phyloP scores from a whole-genome alignment of 2,113 vertebrate genomes.

The Boulengeromyrus knoepffleri region DNA sequence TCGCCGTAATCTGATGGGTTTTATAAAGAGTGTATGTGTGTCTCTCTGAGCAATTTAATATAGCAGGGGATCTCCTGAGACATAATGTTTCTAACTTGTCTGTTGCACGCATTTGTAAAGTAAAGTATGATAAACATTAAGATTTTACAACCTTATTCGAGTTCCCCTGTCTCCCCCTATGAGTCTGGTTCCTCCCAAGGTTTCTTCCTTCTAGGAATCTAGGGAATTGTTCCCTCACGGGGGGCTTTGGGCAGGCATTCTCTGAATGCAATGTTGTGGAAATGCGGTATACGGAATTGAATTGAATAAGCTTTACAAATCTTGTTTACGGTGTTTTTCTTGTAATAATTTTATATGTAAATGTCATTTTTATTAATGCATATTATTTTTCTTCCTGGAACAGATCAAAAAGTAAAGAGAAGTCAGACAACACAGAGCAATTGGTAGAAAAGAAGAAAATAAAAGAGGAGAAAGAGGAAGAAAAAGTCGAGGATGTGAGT shows the following conservation, averaged over 20 bases:
- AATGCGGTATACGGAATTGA: background rate
- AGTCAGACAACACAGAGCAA: constrained; percentile 69
- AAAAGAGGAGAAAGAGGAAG: constrained; percentile 94
- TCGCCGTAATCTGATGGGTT: background rate
- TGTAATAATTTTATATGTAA: background rate
- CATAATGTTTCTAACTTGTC: no score
- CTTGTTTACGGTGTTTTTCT: background rate
- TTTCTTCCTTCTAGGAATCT: no score
- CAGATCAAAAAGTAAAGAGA: constrained; percentile 83
- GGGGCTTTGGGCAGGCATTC: no score
- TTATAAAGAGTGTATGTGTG: background rate
- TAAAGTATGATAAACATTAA: no score
- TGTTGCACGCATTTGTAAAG: background rate
- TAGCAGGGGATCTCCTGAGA: no score
- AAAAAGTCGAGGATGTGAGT: constrained; percentile 86
- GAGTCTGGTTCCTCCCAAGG: no score
- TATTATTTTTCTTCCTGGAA: background rate
- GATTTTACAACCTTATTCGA: no score
- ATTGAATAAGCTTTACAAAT: background rate
- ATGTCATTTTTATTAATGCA: background rate
- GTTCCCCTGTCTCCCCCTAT: no score
- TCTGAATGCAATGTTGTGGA: background rate
- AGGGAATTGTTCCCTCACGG: no score
- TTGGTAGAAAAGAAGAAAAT: constrained; percentile 87
- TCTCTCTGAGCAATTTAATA: background rate